Percentiles rank a stretch among this genome's conserved stretches.
phyloP scores from a whole-genome alignment of 2,888 invertebrate genomes.

The Hartigia nigra region DNA sequence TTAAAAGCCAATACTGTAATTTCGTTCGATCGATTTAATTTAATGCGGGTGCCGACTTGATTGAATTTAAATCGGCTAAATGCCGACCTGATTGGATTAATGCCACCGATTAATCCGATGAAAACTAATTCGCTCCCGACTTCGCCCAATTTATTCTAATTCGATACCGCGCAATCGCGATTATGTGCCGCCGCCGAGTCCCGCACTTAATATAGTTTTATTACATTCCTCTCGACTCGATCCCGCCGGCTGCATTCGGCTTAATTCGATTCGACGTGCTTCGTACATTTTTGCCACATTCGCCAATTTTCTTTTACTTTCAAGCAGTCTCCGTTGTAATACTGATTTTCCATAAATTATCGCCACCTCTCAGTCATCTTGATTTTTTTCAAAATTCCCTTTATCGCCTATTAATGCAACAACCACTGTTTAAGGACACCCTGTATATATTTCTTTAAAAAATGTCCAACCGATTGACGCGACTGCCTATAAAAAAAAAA shows the following conservation, averaged over 20 bases:
- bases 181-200: background rate
- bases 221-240: background rate
- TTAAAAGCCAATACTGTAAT: slow-evolving; percentile 41
- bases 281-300: background rate
- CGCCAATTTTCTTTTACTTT: background rate
- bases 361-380: too few species aligned
- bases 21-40: slow-evolving; percentile 54
- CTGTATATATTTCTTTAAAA: too few species aligned
- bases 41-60: slow-evolving; percentile 53
- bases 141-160: slow-evolving; percentile 52
- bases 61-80: slow-evolving; percentile 59
- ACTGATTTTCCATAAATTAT: background rate
- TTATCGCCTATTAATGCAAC: too few species aligned
- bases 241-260: background rate
- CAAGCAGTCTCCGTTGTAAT: background rate
- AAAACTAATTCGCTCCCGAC: slow-evolving; percentile 60
- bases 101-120: slow-evolving; percentile 61
- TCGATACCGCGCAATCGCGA: slow-evolving; percentile 34
- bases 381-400: too few species aligned
- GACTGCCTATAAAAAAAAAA: background rate
- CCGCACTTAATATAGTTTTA: background rate
- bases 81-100: slow-evolving; percentile 58
- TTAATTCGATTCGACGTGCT: slow-evolving; percentile 1
- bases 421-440: too few species aligned
- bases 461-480: too few species aligned